Evolutionary conservation across 2,113 vertebrate species (phyloP).

Genomic region (Alectura lathami): DNA sequence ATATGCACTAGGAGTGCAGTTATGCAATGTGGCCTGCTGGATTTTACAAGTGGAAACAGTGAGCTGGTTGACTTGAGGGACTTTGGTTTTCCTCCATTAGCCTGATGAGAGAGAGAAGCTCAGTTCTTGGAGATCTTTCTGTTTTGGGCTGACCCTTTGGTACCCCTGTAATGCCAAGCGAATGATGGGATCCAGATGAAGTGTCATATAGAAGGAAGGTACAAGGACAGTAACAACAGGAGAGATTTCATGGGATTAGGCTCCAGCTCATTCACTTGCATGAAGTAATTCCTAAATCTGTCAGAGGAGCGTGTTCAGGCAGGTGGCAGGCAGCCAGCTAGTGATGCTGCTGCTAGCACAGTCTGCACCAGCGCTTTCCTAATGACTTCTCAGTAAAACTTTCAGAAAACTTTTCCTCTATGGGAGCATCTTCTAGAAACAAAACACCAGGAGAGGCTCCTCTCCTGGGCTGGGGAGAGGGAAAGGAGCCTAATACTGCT

Average conservation of each 20-base stretch:
- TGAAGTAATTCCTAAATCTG: neutral
- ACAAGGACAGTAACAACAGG: neutral
- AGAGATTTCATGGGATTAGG: neutral
- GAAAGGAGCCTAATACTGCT: neutral
- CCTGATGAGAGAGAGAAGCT: fast-evolving
- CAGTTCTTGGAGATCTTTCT: neutral
- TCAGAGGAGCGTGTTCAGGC: neutral
- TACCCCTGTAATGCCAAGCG: neutral
- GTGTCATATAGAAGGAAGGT: neutral
- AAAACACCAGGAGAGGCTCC: neutral
- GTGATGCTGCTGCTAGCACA: neutral
- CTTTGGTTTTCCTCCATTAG: neutral
- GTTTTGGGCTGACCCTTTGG: neutral
- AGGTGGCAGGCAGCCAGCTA: neutral
- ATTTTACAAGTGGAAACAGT: neutral
- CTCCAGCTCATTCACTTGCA: neutral
- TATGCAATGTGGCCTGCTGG: neutral
- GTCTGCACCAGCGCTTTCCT: neutral
- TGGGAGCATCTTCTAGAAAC: neutral
- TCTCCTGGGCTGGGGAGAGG: neutral
- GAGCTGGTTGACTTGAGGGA: neutral
- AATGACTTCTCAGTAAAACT: neutral
- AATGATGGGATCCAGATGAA: neutral
- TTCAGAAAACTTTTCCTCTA: neutral
- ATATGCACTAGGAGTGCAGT: fast-evolving